phyloP scores from a whole-genome alignment of 2,888 invertebrate species.

The Scaptomyza parva region DNA sequence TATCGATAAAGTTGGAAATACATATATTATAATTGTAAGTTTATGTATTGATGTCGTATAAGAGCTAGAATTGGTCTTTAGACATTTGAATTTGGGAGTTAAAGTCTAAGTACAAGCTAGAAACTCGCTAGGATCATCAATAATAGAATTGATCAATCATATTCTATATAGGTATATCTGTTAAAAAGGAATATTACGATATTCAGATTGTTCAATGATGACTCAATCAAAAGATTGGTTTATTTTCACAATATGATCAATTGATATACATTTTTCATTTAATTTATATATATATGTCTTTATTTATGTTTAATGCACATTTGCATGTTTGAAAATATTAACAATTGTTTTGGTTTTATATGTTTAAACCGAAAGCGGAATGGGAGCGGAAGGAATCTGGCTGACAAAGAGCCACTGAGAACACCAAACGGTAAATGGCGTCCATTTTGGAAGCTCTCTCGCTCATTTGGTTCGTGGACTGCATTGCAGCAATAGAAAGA shows the following conservation, averaged over 20 bases:
- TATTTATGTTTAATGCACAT: slow-evolving; percentile 42
- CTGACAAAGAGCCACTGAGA: slow-evolving; percentile 8
- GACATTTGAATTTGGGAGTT: too few species aligned
- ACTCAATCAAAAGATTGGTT: slow-evolving; percentile 3
- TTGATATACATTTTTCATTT: slow-evolving; percentile 18
- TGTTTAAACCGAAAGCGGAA: slow-evolving; percentile 39
- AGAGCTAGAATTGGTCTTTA: too few species aligned
- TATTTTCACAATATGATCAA: slow-evolving; percentile 51
- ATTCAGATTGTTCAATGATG: background rate
- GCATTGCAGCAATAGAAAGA: slow-evolving; percentile 27
- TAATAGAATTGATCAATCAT: background rate
- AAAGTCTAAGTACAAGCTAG: background rate
- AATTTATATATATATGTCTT: slow-evolving; percentile 20
- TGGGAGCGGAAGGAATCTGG: slow-evolving; percentile 29
- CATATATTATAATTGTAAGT: too few species aligned
- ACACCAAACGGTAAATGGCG: background rate
- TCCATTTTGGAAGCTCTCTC: background rate
- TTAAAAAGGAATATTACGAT: background rate
- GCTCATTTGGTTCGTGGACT: slow-evolving; percentile 21
- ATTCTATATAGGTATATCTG: background rate
- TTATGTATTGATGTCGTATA: too few species aligned
- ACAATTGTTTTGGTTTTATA: slow-evolving; percentile 27
- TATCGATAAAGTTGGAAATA: background rate
- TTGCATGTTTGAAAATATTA: slow-evolving; percentile 33
- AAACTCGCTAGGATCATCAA: background rate